Conservation (phyloP, 2,888 invertebrate genomes). For the Ophion ventricosus region DNA sequence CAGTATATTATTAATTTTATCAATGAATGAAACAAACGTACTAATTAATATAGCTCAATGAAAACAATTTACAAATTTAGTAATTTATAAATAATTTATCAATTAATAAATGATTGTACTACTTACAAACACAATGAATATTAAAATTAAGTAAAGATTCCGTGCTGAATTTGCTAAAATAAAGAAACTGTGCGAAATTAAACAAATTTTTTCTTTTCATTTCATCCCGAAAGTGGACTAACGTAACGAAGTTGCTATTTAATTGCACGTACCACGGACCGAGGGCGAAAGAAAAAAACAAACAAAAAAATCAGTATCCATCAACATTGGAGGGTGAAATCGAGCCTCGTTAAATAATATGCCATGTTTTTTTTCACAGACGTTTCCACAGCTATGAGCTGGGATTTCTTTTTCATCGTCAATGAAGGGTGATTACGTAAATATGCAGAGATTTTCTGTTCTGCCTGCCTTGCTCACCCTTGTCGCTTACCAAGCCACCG, state of each 20-base stretch:
- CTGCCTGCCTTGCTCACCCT: neutral
- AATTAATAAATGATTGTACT: neutral
- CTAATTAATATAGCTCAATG: no score
- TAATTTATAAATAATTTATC: no score
- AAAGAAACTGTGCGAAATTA: neutral
- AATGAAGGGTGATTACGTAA: slow-evolving; percentile 21
- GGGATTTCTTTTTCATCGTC: neutral
- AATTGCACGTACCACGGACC: neutral
- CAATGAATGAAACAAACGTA: no score
- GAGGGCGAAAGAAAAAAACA: neutral
- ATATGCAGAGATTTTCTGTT: slow-evolving; percentile 4
- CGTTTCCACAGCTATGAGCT: neutral
- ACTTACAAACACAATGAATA: neutral
- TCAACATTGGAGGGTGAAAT: neutral
- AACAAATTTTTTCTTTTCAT: neutral
- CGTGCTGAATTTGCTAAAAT: neutral
- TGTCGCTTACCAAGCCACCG: neutral
- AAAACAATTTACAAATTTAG: no score
- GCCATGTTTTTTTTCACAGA: neutral
- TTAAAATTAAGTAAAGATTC: neutral
- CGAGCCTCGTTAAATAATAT: neutral
- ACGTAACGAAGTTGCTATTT: neutral
- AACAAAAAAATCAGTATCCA: neutral
- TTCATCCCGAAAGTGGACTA: neutral
- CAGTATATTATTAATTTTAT: no score